Conservation (phyloP, 2,113 vertebrate genomes). For the Zapornia atra region DNA sequence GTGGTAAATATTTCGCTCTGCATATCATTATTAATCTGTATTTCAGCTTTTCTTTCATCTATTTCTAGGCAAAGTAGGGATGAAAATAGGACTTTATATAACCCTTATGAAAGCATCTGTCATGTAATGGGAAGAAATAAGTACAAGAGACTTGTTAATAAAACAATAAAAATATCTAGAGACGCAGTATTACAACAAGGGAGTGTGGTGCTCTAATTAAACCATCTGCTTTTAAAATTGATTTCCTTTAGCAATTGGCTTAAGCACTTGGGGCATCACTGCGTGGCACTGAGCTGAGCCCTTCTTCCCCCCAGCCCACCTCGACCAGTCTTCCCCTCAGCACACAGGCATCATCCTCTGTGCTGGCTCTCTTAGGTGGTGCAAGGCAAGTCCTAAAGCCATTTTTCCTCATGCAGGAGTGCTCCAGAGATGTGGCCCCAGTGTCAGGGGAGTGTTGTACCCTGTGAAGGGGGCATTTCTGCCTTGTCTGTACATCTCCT, state of each 20-base stretch:
- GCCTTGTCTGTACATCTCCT: fast-evolving
- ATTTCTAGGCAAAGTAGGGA: constrained; percentile 4
- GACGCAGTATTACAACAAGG: background rate
- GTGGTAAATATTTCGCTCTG: background rate
- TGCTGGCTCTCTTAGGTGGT: fast-evolving
- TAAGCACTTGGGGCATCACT: fast-evolving
- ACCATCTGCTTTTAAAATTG: constrained; percentile 6
- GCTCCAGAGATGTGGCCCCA: fast-evolving
- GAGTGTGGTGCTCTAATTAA: background rate
- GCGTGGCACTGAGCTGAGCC: background rate
- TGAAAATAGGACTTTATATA: background rate
- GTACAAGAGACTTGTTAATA: background rate
- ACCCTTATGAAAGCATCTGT: constrained; percentile 39
- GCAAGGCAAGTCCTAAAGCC: background rate
- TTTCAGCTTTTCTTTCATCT: background rate
- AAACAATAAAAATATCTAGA: constrained; percentile 4
- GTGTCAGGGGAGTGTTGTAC: fast-evolving
- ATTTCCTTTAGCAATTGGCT: background rate
- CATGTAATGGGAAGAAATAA: background rate
- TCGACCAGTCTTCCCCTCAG: fast-evolving
- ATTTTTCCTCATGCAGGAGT: fast-evolving
- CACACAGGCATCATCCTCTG: fast-evolving
- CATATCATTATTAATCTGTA: background rate
- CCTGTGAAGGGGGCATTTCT: background rate
- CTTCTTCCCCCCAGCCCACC: fast-evolving